Percentiles rank a stretch among this genome's conserved stretches.
phyloP scores from a whole-genome alignment of 92 coral and sea anemone genomes.

The Palythoa heliodiscus region DNA sequence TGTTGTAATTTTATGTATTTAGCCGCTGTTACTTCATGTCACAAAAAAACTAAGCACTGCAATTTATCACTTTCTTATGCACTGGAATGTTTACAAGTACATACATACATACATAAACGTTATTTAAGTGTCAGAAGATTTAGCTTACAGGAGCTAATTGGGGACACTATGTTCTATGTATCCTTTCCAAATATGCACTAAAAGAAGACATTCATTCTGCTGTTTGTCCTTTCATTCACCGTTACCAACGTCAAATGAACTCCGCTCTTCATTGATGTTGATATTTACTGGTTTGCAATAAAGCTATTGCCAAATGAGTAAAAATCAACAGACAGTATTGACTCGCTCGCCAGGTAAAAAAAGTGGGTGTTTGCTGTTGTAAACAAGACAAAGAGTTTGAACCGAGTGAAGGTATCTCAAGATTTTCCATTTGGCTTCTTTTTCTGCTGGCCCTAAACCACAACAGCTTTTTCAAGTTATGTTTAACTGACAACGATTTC shows the following conservation, averaged over 20 bases:
- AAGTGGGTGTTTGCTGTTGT: conserved; percentile 49
- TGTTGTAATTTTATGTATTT: no score
- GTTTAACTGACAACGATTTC: background rate
- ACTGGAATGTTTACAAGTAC: no score
- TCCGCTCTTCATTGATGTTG: conserved; percentile 39
- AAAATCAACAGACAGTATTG: conserved; percentile 42
- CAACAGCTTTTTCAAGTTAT: conserved; percentile 1
- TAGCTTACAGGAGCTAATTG: no score
- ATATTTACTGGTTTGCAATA: conserved; percentile 12
- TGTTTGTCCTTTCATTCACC: conserved; percentile 15
- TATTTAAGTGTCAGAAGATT: no score
- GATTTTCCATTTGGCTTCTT: conserved; percentile 40
- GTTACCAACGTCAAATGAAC: conserved; percentile 8
- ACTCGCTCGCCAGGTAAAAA: conserved; percentile 52
- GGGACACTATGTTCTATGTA: no score
- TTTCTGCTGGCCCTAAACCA: conserved; percentile 35
- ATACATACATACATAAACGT: no score
- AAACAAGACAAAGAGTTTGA: conserved; percentile 36
- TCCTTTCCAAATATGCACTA: no score
- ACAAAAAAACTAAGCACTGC: no score
- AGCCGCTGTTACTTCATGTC: no score
- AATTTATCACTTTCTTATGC: no score
- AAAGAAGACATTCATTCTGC: background rate
- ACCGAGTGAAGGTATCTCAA: conserved; percentile 43
- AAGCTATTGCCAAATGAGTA: conserved; percentile 20